Base-by-base conservation (phyloP, 2,888 invertebrate genomes). In the Belgica antarctica region DNA sequence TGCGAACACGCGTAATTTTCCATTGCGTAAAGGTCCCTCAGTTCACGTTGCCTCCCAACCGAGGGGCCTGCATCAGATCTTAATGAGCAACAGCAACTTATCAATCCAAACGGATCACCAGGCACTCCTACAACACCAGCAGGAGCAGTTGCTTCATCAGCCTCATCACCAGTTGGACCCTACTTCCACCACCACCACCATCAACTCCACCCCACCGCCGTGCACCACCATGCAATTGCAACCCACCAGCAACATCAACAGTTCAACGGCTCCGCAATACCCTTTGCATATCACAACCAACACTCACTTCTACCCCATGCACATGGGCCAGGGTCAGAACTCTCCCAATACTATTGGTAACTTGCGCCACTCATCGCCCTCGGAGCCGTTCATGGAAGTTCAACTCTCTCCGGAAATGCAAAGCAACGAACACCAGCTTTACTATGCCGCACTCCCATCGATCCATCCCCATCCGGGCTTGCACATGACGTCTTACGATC, bases 301-400 rank as follows among this genome's bases (percentile, higher is more conserved):
- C 77, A 77, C 75, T 77, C 77, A 76, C 77, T 78, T 77, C 77
- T 79, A 79, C 76, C 79, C 77, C 80, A 79, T 73, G 77, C 78
- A 75, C 79, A 79, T 77, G 82, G 82, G 82, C 83, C 77, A 74
- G 77, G 77, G 83, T 83, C 85, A 76, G 79, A 80, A 73, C 82
- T 86, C 81, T 85, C 89, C 84, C 88, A 89, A 84, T 90, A 89
- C 86, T 90, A 90, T 86, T 91, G 90, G 90, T 90, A 87, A 87
- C 82, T 66, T 65, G 17, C 71, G 62, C 1, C 52, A 52, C 7
- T 52, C 52, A 8, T 52, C 52, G 7, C 52, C 52, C 68, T 71
- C 19, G 66, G 71, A 15, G 1, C 57, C 46, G 5, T 41, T 8
- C 68, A 2, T 61, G 72, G 52, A 52, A 22, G 22, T 52, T 8